Percentiles rank a stretch among this genome's conserved stretches.
phyloP scores from a whole-genome alignment of 2,797 vertebrate genomes.

The Coracias cyanogaster region DNA sequence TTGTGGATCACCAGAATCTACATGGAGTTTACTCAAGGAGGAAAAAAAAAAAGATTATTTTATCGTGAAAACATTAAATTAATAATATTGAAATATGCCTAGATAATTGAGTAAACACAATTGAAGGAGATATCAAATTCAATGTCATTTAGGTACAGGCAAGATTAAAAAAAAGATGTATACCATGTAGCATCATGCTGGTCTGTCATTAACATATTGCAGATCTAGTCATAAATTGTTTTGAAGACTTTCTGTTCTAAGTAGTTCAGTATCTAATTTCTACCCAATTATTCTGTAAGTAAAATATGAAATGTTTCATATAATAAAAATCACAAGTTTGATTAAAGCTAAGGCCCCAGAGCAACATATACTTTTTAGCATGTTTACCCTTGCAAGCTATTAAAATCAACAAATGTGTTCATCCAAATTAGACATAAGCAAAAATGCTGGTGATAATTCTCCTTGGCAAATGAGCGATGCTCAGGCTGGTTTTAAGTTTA shows the following conservation, averaged over 20 bases:
- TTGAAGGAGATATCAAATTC: background rate
- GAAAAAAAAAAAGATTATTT: background rate
- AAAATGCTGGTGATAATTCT: background rate
- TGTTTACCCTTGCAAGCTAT: background rate
- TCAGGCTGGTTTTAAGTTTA: background rate
- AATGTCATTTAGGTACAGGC: background rate
- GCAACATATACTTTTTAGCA: background rate
- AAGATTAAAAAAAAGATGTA: background rate
- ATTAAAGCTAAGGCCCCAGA: background rate
- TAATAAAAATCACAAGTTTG: background rate
- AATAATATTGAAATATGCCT: background rate
- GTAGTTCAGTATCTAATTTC: background rate
- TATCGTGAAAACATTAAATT: background rate
- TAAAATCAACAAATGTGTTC: background rate
- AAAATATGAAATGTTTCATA: background rate
- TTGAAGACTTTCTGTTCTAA: background rate
- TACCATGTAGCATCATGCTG: background rate
- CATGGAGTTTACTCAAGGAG: background rate
- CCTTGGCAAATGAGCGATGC: background rate
- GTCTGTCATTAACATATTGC: background rate
- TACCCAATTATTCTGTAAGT: background rate
- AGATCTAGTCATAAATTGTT: background rate
- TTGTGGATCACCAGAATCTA: background rate
- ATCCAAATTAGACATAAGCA: background rate
- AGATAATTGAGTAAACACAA: background rate